A percentile compares a stretch with the other conserved stretches of the same genome.
phyloP scores from a whole-genome alignment of 2,113 vertebrate genomes.

The Ovis aries region DNA sequence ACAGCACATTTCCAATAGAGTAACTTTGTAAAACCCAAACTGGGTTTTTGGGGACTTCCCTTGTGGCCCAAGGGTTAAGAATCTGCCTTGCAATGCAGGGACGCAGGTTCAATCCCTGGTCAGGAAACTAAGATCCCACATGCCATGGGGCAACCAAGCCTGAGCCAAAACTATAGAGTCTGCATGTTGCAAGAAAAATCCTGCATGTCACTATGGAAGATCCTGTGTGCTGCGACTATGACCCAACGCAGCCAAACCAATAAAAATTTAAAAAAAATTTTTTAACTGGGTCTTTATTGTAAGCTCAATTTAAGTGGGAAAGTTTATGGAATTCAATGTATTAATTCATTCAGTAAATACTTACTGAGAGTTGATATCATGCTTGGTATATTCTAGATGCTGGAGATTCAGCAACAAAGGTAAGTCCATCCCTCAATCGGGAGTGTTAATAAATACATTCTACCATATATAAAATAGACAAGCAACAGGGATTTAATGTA shows the following conservation, averaged over 20 bases:
- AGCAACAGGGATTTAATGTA: not conserved
- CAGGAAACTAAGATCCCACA: not conserved
- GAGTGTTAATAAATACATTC: not conserved
- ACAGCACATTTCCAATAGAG: not conserved
- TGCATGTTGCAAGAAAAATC: not conserved
- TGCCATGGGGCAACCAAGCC: not conserved
- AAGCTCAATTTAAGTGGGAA: not conserved
- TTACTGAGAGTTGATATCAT: not conserved
- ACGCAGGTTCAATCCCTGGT: not conserved
- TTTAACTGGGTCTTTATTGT: not conserved
- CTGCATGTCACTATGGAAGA: not conserved
- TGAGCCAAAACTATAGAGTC: not conserved
- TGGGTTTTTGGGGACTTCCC: not conserved
- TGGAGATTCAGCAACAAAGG: not conserved
- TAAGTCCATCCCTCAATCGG: not conserved
- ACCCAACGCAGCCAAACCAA: not conserved
- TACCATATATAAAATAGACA: not conserved
- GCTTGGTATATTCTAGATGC: not conserved
- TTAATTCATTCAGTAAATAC: not conserved
- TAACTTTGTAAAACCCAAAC: not conserved
- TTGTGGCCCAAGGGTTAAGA: not conserved
- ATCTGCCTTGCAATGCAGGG: not conserved
- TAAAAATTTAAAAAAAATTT: not conserved
- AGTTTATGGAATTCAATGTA: not conserved
- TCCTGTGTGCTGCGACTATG: not conserved